Base-by-base conservation (phyloP, 2,888 invertebrate genomes). In the Tetrapedia diversipes region DNA sequence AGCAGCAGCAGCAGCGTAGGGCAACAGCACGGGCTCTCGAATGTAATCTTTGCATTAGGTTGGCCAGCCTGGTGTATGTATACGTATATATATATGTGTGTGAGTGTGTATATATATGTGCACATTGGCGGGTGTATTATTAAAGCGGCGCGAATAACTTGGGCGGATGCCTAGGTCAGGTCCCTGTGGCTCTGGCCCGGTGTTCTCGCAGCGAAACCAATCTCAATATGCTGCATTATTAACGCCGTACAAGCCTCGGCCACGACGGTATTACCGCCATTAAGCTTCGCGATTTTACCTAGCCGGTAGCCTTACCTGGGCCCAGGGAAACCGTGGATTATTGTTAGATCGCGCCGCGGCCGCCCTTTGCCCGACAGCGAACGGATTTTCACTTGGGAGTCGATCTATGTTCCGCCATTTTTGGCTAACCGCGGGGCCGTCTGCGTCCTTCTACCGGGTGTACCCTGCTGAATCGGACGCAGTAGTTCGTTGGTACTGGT, bases 151-250 rank as follows among this genome's bases (percentile, higher is more conserved):
- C 75, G 81, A 83, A 85, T 84, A 86, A 87, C 81, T 88, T 81
- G 84, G 85, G 82, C 76, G 83, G 83, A 85, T 83, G 82, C 84
- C 83, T 85, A 86, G 89, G 89, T 88, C 89, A 86, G 83, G 86
- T 89, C 89, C 87, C 88, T 77, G 81, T 83, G 87, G 89, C 83
- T 86, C 75, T 43, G 70, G 63, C 74, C 73, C 60, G 63, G 66
- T 77, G 77, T 75, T 69, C 76, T 73, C 75, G 65, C 66, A 47
- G 61, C 83, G 83, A 88, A 88, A 90, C 89, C 89, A 89, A 90
- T 90, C 87, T 90, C 88, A 89, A 90, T 89, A 89, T 81, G 77
- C 73, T 90, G 86, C 85, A 90, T 90, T 90, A 89, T 90, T 90
- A 89, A 90, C 82, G 79, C 75, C 79, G 74, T 86, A 85, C 88